phyloP scores from a whole-genome alignment of 1,140 invertebrate genomes.

The Hylaeus anthracinus region DNA sequence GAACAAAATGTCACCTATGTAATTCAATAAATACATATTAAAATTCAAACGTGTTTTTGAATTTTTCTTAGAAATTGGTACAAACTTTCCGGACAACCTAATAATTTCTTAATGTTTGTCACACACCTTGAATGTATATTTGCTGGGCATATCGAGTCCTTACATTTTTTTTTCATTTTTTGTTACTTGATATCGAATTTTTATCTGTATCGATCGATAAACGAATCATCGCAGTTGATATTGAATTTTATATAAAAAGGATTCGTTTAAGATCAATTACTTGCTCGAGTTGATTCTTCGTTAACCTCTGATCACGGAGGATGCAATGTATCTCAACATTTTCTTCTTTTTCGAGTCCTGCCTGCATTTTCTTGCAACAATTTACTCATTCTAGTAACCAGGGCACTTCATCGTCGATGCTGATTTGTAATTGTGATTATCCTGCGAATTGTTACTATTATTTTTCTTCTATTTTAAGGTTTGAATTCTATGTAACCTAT shows the following conservation, averaged over 20 bases:
- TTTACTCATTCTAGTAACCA: constrained; percentile 2
- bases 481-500: constrained; percentile 8
- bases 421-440: not conserved
- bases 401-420: not conserved
- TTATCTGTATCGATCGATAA: not conserved
- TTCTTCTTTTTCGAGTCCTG: not conserved
- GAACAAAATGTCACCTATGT: no score
- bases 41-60: no score
- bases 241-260: not conserved
- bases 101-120: not conserved
- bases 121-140: not conserved
- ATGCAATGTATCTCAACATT: not conserved
- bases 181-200: not conserved
- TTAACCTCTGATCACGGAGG: constrained; percentile 10
- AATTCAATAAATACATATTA: no score
- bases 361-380: not conserved
- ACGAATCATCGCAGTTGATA: not conserved
- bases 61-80: no score
- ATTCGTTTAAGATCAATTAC: not conserved
- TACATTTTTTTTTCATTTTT: constrained; percentile 29
- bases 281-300: not conserved
- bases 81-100: no score
- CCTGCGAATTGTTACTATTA: not conserved
- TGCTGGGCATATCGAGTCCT: constrained; percentile 19
- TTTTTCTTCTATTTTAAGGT: not conserved